Evolutionary conservation across 2,113 vertebrate species (phyloP).

Genomic region (Rhinolophus ferrumequinum): DNA sequence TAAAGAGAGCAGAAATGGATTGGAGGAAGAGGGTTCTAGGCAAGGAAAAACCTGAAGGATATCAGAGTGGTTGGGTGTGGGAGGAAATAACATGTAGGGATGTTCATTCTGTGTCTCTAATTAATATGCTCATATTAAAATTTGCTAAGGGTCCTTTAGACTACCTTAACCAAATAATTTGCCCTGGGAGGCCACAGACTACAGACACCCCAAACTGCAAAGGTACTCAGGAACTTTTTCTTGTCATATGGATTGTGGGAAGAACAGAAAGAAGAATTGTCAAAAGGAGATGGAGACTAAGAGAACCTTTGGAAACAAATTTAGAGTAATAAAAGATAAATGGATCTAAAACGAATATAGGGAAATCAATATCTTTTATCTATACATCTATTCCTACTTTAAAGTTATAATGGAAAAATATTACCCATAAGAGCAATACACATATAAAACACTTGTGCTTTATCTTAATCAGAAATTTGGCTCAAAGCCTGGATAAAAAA

Average conservation of each 20-base stretch:
- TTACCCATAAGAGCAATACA: background rate
- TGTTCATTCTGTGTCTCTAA: background rate
- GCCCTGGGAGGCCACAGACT: background rate
- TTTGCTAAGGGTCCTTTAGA: background rate
- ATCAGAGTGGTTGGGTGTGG: background rate
- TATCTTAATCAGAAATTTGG: constrained; percentile 11
- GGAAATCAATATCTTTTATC: background rate
- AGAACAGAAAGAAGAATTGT: background rate
- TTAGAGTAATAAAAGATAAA: background rate
- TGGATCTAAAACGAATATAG: background rate
- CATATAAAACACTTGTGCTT: background rate
- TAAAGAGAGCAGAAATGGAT: background rate
- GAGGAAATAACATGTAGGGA: background rate
- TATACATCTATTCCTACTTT: background rate
- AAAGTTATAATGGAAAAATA: background rate
- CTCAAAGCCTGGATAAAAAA: background rate
- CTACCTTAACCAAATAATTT: background rate
- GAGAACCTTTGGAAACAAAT: background rate
- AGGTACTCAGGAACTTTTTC: background rate
- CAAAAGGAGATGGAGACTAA: background rate
- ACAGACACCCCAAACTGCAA: background rate
- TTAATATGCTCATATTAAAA: background rate
- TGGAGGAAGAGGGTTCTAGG: background rate
- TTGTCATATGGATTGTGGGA: background rate
- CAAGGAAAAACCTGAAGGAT: background rate